These are phyloP conservation scores for Drosophila kepulauana DNA, from an alignment of 1,140 invertebrate genomes.

Conservation along the genomic window DNA sequence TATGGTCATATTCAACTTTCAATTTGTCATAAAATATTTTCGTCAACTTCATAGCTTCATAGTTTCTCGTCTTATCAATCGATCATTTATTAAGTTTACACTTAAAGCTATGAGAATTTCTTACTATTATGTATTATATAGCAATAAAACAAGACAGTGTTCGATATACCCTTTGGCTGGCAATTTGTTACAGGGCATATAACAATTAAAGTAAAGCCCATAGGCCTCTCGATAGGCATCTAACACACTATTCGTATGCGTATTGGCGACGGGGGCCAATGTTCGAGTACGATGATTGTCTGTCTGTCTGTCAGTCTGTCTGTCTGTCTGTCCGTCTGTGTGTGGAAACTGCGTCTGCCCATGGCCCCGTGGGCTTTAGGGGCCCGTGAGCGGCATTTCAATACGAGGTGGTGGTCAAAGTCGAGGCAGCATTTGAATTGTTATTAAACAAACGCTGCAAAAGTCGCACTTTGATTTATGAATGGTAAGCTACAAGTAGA, in stretches of 20 bases:
- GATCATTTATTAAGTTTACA: too few species aligned
- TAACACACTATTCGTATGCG: neutral
- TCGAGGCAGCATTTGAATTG: conserved; percentile 41
- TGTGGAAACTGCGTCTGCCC: conserved; percentile 52
- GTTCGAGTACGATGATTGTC: conserved; percentile 23
- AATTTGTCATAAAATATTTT: too few species aligned
- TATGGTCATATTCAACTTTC: too few species aligned
- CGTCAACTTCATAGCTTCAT: too few species aligned
- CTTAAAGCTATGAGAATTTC: too few species aligned
- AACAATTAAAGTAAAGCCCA: conserved; percentile 19
- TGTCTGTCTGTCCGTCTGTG: neutral
- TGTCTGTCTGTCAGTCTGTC: neutral
- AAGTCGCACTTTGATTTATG: conserved; percentile 63
- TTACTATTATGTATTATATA: too few species aligned
- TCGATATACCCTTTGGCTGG: neutral
- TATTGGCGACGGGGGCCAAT: conserved; percentile 46
- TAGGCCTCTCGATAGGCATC: conserved; percentile 31
- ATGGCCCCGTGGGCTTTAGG: conserved; percentile 10
- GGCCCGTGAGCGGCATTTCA: conserved; percentile 67
- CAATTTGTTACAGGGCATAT: neutral
- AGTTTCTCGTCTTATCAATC: too few species aligned
- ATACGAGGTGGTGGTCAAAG: conserved; percentile 38
- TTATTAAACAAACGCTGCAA: conserved; percentile 49
- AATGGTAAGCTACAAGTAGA: conserved; percentile 42
- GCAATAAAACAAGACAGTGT: too few species aligned